Evolutionary conservation across 2,113 vertebrate genomes (phyloP).

Genomic region (Pardalotus punctatus): DNA sequence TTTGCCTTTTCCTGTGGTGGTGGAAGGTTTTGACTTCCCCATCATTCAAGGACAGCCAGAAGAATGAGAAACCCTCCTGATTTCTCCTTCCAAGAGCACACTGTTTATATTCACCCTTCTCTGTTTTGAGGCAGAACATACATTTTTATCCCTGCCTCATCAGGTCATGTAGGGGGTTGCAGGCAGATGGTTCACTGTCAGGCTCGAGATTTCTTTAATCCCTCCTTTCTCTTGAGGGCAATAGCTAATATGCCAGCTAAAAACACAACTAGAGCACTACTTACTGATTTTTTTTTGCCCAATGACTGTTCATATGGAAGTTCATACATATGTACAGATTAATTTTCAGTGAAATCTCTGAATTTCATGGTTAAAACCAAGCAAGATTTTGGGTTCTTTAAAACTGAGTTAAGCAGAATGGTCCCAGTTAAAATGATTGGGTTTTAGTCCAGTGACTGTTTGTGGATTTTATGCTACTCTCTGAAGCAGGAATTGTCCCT

Average conservation of each 20-base stretch:
- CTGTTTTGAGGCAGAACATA: not conserved
- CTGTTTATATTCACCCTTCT: not conserved
- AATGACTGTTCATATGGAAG: accelerated
- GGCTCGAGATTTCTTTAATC: not conserved
- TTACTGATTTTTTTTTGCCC: not conserved
- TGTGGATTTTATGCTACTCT: not conserved
- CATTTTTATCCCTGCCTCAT: not conserved
- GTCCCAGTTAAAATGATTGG: not conserved
- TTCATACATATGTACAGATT: not conserved
- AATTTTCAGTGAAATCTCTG: not conserved
- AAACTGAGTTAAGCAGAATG: not conserved
- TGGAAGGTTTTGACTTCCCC: not conserved
- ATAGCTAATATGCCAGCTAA: not conserved
- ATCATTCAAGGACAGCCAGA: not conserved
- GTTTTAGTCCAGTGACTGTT: not conserved
- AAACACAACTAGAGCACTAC: not conserved
- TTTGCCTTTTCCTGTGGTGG: not conserved
- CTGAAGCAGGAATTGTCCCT: not conserved
- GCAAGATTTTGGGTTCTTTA: not conserved
- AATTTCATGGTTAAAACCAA: not conserved
- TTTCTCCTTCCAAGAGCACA: not conserved
- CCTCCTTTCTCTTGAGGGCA: not conserved
- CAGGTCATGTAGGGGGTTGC: not conserved
- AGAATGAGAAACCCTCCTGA: not conserved
- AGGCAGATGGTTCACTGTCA: not conserved